Percentiles rank a stretch among this genome's conserved stretches.
phyloP scores from a whole-genome alignment of 2,797 vertebrate genomes.

The Coilia nasus region DNA sequence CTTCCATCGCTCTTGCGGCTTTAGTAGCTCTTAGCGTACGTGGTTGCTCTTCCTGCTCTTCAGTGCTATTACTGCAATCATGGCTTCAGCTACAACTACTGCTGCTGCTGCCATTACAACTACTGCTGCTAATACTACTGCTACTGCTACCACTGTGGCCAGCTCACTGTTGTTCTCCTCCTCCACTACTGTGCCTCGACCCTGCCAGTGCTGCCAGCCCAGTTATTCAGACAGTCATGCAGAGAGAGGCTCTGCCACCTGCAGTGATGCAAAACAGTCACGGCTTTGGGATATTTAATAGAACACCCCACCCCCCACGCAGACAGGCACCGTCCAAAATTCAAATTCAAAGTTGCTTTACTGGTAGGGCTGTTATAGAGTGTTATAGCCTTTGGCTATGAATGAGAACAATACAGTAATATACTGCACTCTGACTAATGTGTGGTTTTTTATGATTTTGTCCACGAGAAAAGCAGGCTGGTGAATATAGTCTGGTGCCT shows the following conservation, averaged over 20 bases:
- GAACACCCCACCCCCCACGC: too few species aligned
- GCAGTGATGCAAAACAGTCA: conserved; percentile 45
- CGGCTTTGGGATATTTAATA: conserved; percentile 36
- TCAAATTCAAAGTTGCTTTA: neutral
- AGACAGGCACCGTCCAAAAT: conserved; percentile 30
- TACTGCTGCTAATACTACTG: neutral
- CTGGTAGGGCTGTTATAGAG: neutral
- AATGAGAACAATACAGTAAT: neutral
- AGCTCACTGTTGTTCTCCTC: neutral
- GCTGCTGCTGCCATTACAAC: neutral
- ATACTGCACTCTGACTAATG: neutral
- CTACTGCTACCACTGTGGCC: neutral
- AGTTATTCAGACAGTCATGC: conserved; percentile 40
- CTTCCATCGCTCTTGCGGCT: too few species aligned
- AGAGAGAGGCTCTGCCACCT: conserved; percentile 42
- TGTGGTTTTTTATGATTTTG: too few species aligned
- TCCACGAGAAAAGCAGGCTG: too few species aligned
- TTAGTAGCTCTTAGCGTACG: too few species aligned
- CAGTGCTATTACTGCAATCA: too few species aligned
- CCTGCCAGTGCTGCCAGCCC: neutral
- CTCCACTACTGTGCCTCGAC: neutral
- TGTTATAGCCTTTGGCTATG: neutral
- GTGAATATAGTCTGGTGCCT: too few species aligned
- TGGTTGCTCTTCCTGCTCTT: too few species aligned
- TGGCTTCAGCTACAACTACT: neutral